Evolutionary conservation across 2,888 invertebrate species (phyloP).

Genomic region (Cryptops parisi): DNA sequence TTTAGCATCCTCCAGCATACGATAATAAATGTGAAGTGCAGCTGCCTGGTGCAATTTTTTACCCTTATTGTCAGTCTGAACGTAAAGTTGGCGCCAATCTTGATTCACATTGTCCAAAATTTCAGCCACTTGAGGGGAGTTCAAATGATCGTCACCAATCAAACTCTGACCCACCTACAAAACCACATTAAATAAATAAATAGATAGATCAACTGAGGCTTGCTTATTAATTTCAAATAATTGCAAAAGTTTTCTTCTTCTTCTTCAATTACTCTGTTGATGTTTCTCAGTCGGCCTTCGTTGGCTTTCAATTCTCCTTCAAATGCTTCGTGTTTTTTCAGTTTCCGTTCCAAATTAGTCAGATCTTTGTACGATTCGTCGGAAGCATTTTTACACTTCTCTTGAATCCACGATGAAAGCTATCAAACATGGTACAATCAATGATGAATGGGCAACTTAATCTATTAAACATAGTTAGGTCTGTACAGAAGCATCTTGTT

Average conservation of each 20-base stretch:
- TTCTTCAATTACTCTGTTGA: conserved; percentile 64
- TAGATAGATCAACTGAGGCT: background rate
- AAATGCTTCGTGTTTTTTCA: conserved; percentile 94
- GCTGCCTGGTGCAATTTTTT: conserved; percentile 73
- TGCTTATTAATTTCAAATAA: conserved; percentile 17
- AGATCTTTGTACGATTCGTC: conserved; percentile 88
- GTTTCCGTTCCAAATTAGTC: conserved; percentile 72
- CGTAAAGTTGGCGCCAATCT: conserved; percentile 60
- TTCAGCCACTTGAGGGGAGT: conserved; percentile 47
- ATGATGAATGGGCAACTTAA: no score
- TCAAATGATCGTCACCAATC: conserved; percentile 52
- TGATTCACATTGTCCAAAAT: conserved; percentile 54
- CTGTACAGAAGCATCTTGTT: no score
- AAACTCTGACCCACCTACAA: conserved; percentile 49
- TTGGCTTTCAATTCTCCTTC: conserved; percentile 89
- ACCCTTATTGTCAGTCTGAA: conserved; percentile 51
- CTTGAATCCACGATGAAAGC: conserved; percentile 73
- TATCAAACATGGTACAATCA: conserved; percentile 19
- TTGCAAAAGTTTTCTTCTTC: background rate
- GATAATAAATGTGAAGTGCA: conserved; percentile 51
- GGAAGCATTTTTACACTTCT: conserved; percentile 77
- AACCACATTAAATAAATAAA: conserved; percentile 1
- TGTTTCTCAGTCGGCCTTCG: conserved; percentile 73
- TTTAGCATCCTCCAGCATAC: conserved; percentile 77
- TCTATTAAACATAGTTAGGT: no score